Evolutionary conservation across 2,113 vertebrate genomes (phyloP).

Genomic region (Calidris pygmaea): DNA sequence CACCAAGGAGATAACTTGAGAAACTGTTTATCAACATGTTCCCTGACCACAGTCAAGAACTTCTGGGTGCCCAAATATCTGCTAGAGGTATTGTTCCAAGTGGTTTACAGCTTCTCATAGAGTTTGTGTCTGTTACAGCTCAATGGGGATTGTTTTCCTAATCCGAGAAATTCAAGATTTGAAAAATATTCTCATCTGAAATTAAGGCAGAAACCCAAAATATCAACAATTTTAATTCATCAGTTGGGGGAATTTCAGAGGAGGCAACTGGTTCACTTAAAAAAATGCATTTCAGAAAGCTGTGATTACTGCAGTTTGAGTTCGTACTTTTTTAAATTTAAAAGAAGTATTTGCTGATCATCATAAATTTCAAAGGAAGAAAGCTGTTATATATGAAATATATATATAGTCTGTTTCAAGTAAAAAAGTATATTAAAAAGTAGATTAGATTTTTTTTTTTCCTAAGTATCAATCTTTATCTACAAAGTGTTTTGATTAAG

Average conservation of each 20-base stretch:
- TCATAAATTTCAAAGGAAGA: background rate
- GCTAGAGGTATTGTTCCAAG: background rate
- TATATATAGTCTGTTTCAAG: background rate
- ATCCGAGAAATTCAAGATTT: background rate
- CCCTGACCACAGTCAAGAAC: background rate
- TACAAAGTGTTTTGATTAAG: background rate
- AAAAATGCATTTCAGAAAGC: background rate
- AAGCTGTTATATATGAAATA: background rate
- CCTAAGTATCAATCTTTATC: background rate
- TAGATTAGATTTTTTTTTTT: background rate
- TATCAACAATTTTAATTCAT: background rate
- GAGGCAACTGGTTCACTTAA: background rate
- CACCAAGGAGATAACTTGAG: background rate
- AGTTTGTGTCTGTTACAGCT: background rate
- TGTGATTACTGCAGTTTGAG: background rate
- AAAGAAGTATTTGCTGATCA: background rate
- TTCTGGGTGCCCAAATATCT: background rate
- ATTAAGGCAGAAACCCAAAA: background rate
- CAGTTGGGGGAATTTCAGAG: background rate
- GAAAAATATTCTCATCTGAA: background rate
- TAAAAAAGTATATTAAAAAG: background rate
- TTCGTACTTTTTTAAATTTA: background rate
- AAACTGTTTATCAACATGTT: background rate
- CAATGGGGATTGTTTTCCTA: background rate
- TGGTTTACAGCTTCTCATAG: accelerated